phyloP scores from a whole-genome alignment of 2,888 invertebrate genomes.

The Heliconius hortense region DNA sequence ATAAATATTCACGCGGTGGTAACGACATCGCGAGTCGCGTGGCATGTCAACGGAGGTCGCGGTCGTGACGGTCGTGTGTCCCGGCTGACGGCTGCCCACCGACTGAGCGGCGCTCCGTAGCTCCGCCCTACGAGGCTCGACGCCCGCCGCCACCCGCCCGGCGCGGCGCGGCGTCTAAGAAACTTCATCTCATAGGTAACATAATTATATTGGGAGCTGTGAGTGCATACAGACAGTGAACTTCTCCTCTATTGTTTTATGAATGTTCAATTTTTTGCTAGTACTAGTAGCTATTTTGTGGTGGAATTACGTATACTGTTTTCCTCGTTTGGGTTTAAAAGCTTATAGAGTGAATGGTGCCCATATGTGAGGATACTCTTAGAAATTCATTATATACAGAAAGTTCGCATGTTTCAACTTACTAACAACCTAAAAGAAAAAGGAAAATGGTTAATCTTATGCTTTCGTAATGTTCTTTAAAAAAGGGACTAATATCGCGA shows the following conservation, averaged over 20 bases:
- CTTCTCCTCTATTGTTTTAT: slow-evolving; percentile 18
- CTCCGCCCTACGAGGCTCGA: slow-evolving; percentile 74
- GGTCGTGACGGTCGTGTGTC: slow-evolving; percentile 57
- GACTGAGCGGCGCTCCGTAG: slow-evolving; percentile 68
- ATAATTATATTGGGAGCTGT: slow-evolving; percentile 58
- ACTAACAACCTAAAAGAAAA: slow-evolving; percentile 31
- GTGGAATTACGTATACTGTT: not conserved
- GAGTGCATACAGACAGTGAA: slow-evolving; percentile 72
- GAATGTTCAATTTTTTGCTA: slow-evolving; percentile 8
- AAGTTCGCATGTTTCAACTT: slow-evolving; percentile 27
- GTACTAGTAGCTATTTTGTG: not conserved
- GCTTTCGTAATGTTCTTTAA: slow-evolving; percentile 50
- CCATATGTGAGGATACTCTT: slow-evolving; percentile 18
- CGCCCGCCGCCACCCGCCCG: slow-evolving; percentile 68
- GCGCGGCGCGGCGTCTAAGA: slow-evolving; percentile 68
- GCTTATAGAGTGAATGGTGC: slow-evolving; percentile 3
- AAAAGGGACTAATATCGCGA: slow-evolving; percentile 63
- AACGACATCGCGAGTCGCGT: slow-evolving; percentile 75
- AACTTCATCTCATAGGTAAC: slow-evolving; percentile 74
- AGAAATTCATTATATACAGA: slow-evolving; percentile 26
- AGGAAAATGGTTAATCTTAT: slow-evolving; percentile 50
- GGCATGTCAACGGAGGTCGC: slow-evolving; percentile 60
- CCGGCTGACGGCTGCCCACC: slow-evolving; percentile 76
- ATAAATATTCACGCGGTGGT: slow-evolving; percentile 75
- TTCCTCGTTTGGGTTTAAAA: not conserved